Evolutionary conservation across 1,140 invertebrate genomes (phyloP).

Genomic region (Nomia melanderi): DNA sequence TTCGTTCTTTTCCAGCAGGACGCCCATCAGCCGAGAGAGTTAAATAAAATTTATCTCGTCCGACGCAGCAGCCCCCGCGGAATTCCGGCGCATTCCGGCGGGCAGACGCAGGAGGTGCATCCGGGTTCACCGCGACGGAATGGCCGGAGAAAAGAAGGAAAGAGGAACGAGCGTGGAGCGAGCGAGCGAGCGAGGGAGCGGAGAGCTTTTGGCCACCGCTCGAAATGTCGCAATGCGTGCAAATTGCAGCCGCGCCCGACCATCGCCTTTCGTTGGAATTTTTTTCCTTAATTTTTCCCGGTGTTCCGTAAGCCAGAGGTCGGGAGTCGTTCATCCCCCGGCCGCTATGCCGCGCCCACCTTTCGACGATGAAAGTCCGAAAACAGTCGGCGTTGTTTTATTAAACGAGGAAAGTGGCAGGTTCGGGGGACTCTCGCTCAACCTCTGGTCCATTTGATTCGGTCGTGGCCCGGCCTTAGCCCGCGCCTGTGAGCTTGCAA

Average conservation of each 20-base stretch:
- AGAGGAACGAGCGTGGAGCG: background rate
- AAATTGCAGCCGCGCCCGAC: constrained; percentile 43
- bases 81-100: constrained; percentile 65
- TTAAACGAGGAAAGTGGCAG: background rate
- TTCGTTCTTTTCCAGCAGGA: constrained; percentile 4
- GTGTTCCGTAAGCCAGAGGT: background rate
- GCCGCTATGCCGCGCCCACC: background rate
- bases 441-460: background rate
- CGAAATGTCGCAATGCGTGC: constrained; percentile 55
- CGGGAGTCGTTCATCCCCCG: background rate
- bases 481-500: background rate
- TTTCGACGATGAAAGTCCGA: background rate
- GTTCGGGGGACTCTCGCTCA: background rate
- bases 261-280: constrained; percentile 13
- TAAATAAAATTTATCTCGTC: constrained; percentile 71
- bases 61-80: constrained; percentile 64
- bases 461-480: background rate
- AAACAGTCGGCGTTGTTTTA: background rate
- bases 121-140: constrained; percentile 48
- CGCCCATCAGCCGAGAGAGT: constrained; percentile 53
- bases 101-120: constrained; percentile 54
- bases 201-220: constrained; percentile 7
- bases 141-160: constrained; percentile 17
- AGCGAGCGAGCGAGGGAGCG: background rate
- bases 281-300: constrained; percentile 3